A percentile compares a stretch with the other conserved stretches of the same genome.
These are phyloP conservation scores for Maniola hyperantus DNA, from an alignment of 2,888 invertebrate species.

Conservation along the genomic window DNA sequence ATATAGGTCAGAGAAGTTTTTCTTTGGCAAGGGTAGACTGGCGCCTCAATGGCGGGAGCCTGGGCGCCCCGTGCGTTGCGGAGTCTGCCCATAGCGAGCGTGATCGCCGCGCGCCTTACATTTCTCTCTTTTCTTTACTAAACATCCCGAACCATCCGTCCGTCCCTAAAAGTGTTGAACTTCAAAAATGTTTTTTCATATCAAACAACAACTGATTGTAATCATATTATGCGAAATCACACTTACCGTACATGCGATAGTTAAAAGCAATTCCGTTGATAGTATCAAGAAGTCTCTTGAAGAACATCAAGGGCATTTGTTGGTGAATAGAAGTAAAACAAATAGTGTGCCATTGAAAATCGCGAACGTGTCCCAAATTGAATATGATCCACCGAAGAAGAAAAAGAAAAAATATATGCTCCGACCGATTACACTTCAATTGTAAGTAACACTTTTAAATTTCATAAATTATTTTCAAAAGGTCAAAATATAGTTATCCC, in stretches of 20 bases:
- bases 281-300: slow-evolving; percentile 60
- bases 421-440: slow-evolving; percentile 55
- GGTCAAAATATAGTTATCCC: background rate
- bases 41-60: slow-evolving; percentile 46
- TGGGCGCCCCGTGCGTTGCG: slow-evolving; percentile 22
- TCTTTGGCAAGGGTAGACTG: slow-evolving; percentile 40
- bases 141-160: slow-evolving; percentile 12
- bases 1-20: slow-evolving; percentile 37
- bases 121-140: slow-evolving; percentile 17
- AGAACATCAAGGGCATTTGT: slow-evolving; percentile 56
- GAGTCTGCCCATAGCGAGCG: slow-evolving; percentile 34
- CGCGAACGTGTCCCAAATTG: slow-evolving; percentile 55
- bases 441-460: slow-evolving; percentile 52
- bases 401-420: slow-evolving; percentile 43
- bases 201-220: slow-evolving; percentile 23
- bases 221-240: slow-evolving; percentile 21
- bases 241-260: slow-evolving; percentile 21
- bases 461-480: background rate
- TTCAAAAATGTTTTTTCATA: slow-evolving; percentile 26
- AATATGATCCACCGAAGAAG: slow-evolving; percentile 47
- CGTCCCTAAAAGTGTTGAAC: background rate
- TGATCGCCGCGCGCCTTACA: slow-evolving; percentile 29
- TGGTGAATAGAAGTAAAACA: slow-evolving; percentile 55
- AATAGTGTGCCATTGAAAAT: slow-evolving; percentile 57
- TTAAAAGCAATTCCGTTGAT: slow-evolving; percentile 45